Evolutionary conservation across 2,888 invertebrate species (phyloP), one percentile per base, ranked within the genome.

Genomic region (Ectobius pallidus): DNA sequence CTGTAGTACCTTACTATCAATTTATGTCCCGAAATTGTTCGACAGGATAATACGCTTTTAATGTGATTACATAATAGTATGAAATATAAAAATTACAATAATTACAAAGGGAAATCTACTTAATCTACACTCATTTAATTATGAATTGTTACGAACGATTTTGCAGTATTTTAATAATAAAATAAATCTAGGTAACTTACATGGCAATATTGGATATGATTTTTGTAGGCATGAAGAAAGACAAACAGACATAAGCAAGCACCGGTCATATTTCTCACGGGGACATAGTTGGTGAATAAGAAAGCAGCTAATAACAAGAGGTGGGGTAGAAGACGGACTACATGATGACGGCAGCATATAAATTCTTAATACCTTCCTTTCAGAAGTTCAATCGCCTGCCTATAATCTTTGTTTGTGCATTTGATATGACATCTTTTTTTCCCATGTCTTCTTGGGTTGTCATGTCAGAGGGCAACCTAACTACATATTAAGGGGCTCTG

Each of bases 401-500:
- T 72, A 30, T 72, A 72, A 72, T 72, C 72, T 72, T 67, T 67
- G 71, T 71, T 71, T 71, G 72, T 72, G 72, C 72, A 72, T 72
- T 68, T 32, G 58, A 39, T 72, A 72, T 72, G 72, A 68, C 72
- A 71, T 70, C 46, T 68, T 70, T 70, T 70, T 70, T 62, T 52
- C 14, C 25, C 22, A 3, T 14, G 22, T 9, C 14, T 52, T 6
- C 52, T 20, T 49, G 18, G 20, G 18, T 49, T 20, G 49, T 18
- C 49, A 49, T 52, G 52, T 52, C n/a, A 20, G 9, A 20, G 1
- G 20, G 46, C 20, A 25, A 52, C 25, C 52, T 25, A 52, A 52
- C 52, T 52, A 9, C 25, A 52, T 25, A 25, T 52, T 52, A 52
- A 52, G 25, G 25, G 9, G 3, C n/a, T 22, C 52, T 20, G 25